Evolutionary conservation across 1,140 invertebrate genomes (phyloP).

Genomic region (Drosophila gunungcola): DNA sequence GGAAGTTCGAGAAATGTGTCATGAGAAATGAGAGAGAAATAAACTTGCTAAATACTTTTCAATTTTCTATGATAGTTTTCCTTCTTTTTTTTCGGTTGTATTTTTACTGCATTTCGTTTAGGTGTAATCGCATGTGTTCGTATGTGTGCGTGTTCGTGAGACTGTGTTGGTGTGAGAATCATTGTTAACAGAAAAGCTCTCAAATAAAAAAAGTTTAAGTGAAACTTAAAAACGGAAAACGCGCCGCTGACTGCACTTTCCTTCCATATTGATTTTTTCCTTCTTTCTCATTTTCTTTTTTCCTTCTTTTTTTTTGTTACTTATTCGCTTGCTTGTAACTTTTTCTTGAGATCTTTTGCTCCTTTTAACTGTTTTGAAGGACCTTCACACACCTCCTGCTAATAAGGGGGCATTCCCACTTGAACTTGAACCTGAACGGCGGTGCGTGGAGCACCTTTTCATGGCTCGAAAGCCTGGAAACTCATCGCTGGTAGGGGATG

Average conservation of each 20-base stretch:
- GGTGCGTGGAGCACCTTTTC: slow-evolving; percentile 46
- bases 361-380: slow-evolving; percentile 35
- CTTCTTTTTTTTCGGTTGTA: slow-evolving; percentile 23
- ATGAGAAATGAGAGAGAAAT: slow-evolving; percentile 59
- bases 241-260: slow-evolving; percentile 68
- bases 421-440: slow-evolving; percentile 49
- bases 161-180: slow-evolving; percentile 42
- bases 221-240: slow-evolving; percentile 50
- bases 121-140: slow-evolving; percentile 29
- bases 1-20: slow-evolving; percentile 38
- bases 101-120: slow-evolving; percentile 49
- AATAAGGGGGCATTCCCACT: slow-evolving; percentile 25
- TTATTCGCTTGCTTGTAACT: slow-evolving; percentile 3
- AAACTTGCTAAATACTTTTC: slow-evolving; percentile 52
- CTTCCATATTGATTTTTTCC: slow-evolving; percentile 34
- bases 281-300: slow-evolving; percentile 6
- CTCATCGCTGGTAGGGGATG: slow-evolving; percentile 23
- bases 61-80: slow-evolving; percentile 32
- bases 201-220: slow-evolving; percentile 66
- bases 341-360: slow-evolving; percentile 4
- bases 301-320: background rate
- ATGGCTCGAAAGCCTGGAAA: slow-evolving; percentile 16
- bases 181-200: slow-evolving; percentile 66
- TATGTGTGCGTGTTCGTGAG: slow-evolving; percentile 43
- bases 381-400: slow-evolving; percentile 53